These are phyloP conservation scores for Triplophysa rosa DNA, from an alignment of 2,113 vertebrate genomes.

Conservation along the genomic window DNA sequence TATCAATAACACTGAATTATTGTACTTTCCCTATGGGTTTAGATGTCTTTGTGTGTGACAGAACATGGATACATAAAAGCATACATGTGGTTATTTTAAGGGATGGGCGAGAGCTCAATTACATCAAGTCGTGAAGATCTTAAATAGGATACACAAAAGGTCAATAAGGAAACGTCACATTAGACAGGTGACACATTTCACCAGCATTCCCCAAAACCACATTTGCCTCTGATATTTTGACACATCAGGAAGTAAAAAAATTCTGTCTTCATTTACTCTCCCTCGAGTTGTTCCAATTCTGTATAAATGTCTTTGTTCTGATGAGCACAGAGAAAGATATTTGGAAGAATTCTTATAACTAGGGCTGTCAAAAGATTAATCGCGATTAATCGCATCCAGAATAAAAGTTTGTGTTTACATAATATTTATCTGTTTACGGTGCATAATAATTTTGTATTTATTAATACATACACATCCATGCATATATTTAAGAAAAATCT, in stretches of 20 bases:
- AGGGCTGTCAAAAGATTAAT: no score
- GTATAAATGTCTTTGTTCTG: no score
- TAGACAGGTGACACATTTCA: neutral
- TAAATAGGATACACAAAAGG: conserved; percentile 16
- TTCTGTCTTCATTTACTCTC: no score
- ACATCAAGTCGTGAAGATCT: conserved; percentile 11
- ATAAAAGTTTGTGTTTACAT: no score
- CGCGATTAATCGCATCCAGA: no score
- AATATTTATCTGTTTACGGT: no score
- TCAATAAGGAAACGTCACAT: conserved; percentile 15
- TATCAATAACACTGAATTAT: neutral
- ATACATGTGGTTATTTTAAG: conserved; percentile 19
- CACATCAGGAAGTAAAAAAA: conserved; percentile 9
- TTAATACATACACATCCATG: no score
- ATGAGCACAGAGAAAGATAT: no score
- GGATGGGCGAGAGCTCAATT: conserved; percentile 7
- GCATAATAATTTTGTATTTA: no score
- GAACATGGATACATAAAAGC: conserved; percentile 1
- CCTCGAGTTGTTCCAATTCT: no score
- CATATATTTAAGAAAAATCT: no score
- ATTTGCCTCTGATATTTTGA: conserved; percentile 31
- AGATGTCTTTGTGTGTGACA: conserved; percentile 5
- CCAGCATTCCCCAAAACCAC: neutral
- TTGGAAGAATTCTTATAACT: no score
- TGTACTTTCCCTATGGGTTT: neutral